Evolutionary conservation across 2,113 vertebrate species (phyloP).

Genomic region (Anhinga anhinga): DNA sequence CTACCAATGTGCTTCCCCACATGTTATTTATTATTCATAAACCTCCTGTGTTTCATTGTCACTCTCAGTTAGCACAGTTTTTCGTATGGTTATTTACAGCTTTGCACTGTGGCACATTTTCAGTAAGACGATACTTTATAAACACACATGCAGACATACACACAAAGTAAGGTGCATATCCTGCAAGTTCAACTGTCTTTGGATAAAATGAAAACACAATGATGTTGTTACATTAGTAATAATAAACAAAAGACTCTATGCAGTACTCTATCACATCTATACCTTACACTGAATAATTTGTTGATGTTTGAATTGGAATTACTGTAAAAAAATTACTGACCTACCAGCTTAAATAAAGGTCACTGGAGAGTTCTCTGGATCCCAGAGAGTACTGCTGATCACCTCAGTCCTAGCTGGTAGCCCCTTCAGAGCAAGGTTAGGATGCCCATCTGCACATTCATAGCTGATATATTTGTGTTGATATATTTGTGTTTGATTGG

Average conservation of each 20-base stretch:
- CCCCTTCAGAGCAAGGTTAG: background rate
- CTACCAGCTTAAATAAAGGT: background rate
- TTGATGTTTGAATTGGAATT: background rate
- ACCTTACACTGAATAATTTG: background rate
- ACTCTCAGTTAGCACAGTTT: background rate
- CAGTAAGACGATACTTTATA: background rate
- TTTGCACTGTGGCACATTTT: background rate
- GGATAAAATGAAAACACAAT: background rate
- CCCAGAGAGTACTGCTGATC: background rate
- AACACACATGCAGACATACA: background rate
- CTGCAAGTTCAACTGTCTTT: background rate
- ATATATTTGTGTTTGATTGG: background rate
- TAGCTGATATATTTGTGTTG: background rate
- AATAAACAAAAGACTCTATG: background rate
- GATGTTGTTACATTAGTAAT: background rate
- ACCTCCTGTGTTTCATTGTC: background rate
- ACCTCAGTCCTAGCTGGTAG: background rate
- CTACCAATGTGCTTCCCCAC: background rate
- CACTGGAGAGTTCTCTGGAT: background rate
- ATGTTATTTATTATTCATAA: background rate
- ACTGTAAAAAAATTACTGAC: background rate
- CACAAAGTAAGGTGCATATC: background rate
- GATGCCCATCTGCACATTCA: background rate
- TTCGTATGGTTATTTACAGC: background rate
- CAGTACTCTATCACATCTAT: background rate